Percentiles rank a stretch among this genome's conserved stretches.
phyloP scores from a whole-genome alignment of 2,888 invertebrate species.

The Ormyrus pomaceus region DNA sequence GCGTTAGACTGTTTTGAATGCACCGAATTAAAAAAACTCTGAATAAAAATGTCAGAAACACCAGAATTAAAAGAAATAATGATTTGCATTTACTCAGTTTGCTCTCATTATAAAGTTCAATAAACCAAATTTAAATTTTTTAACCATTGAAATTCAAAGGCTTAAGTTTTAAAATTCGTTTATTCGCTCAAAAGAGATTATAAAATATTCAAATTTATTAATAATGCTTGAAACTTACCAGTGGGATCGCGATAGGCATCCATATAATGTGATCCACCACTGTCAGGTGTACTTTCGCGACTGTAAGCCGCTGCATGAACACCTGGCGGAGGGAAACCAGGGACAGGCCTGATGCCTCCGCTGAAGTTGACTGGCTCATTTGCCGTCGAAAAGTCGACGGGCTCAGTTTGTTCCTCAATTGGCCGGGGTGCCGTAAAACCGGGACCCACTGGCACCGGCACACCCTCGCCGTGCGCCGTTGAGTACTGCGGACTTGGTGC shows the following conservation, averaged over 20 bases:
- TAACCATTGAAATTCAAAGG: too few species aligned
- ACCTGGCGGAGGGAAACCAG: conserved; percentile 80
- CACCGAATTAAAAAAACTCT: too few species aligned
- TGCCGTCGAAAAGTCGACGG: conserved; percentile 84
- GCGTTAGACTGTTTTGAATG: too few species aligned
- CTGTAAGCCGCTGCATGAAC: conserved; percentile 81
- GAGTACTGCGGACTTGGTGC: conserved; percentile 81
- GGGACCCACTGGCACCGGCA: conserved; percentile 77
- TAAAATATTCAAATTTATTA: neutral
- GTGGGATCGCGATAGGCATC: conserved; percentile 91
- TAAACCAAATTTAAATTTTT: too few species aligned
- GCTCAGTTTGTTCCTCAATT: conserved; percentile 82
- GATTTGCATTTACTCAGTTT: too few species aligned
- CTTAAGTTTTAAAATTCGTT: neutral
- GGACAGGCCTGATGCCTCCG: conserved; percentile 77
- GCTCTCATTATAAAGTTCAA: too few species aligned
- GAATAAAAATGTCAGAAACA: too few species aligned
- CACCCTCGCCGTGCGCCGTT: conserved; percentile 76
- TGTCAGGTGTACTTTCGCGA: conserved; percentile 92
- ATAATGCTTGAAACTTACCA: conserved; percentile 78
- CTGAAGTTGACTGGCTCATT: conserved; percentile 81
- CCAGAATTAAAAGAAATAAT: too few species aligned
- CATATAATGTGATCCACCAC: conserved; percentile 92
- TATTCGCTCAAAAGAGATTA: neutral
- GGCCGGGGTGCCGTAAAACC: conserved; percentile 79